Evolutionary conservation across 2,113 vertebrate species (phyloP), one percentile per base, ranked within the genome.

Genomic region (Heterotis niloticus): DNA sequence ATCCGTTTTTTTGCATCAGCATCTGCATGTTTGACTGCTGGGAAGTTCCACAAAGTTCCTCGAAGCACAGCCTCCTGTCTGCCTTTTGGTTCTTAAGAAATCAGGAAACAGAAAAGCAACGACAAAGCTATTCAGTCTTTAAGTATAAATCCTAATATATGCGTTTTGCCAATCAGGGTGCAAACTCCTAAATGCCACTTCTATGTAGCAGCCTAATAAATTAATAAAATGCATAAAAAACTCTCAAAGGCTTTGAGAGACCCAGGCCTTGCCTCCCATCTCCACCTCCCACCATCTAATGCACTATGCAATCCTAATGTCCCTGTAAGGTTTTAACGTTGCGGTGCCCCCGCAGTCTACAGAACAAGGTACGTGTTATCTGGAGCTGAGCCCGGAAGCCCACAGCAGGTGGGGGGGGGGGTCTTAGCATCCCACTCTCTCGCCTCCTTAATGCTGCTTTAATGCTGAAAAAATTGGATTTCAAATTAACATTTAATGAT

Each of bases 401-500:
- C 17, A 34, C 29, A 28, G 69, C 52, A 24, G 52, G 71, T n/a
- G 71, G 10, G 51, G 34, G 78, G 81, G 78, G 34, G 78, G 81
- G 78, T 85, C 89, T 91, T 89, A 86, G 80, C 87, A 86, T 88
- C 88, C 85, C 85, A 83, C 88, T 89, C 84, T 44, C 34, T 44
- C 34, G 18, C 52, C 5, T 23, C 20, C 5, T 26, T 85, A 71
- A 86, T 91, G 88, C 83, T 90, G 23, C 13, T 13, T 74, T 74
- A 13, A 74, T 74, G 71, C 51, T 18, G 20, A 73, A 73, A 72
- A 74, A 74, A 74, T 20, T 57, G 85, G 88, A 88, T 83, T 89
- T 87, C 87, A 89, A 73, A 73, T 90, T 87, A 87, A 90, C 84
- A 89, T 90, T 86, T 89, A 90, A 90, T 91, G 90, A 90, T 91